Evolutionary conservation across 2,113 vertebrate genomes (phyloP), one percentile per base, ranked within the genome.

Genomic region (Rhynchomys soricoides): DNA sequence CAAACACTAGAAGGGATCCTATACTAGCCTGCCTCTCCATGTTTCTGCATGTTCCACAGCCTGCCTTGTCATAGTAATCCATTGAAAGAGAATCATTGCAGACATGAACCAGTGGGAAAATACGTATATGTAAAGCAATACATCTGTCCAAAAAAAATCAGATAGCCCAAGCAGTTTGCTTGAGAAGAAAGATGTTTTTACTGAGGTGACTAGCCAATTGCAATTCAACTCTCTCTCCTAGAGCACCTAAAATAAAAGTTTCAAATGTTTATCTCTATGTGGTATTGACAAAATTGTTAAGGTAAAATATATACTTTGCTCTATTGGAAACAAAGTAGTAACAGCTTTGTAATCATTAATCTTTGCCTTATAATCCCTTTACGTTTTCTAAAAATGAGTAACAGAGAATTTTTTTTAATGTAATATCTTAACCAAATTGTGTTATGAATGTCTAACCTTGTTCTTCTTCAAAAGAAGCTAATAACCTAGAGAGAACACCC

Each of bases 401-500:
- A 62, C 17, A 45, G 45, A 45, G 10, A 37, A 13, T 64, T 48
- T 45, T 31, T 82, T 26, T 34, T 89, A n/a, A n/a, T 26, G 1
- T 48, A n/a, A 81, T 55, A 21, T 57, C 16, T 89, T 19, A 0
- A 45, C 59, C n/a, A 31, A 62, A 29, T 82, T 85, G 0, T 85
- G 40, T 68, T 83, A 34, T 37, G 2, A 86, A 34, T 10, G 62
- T 50, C 7, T 3, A 48, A 64, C 7, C 24, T 55, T 92, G 3
- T 57, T 73, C 8, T 75, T 82, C 11, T 89, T 71, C 57, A 21
- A 62, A 82, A 92, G 50, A 94, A 90, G 82, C 29, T 64, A 19
- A 6, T 71, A 70, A 29, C 3, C 1, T 62, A 79, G 16, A 81
- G 12, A 88, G 48, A 94, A 70, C 26, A 48, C 19, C 2, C 26